Evolutionary conservation across 1,140 invertebrate genomes (phyloP).

Genomic region (Lasioglossum albipes): DNA sequence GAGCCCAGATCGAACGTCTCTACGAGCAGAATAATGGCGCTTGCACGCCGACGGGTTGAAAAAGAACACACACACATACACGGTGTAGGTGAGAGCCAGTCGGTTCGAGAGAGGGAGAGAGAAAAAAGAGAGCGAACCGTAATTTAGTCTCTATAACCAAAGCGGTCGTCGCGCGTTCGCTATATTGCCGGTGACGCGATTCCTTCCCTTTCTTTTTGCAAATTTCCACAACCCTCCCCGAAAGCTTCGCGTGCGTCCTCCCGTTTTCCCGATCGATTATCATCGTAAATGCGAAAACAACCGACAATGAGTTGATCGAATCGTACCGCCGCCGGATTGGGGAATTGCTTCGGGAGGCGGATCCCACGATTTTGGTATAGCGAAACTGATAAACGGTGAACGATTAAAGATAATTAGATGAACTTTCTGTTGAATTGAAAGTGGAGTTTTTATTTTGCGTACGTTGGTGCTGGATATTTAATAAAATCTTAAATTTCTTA

Average conservation of each 20-base stretch:
- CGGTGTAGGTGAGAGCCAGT: slow-evolving; percentile 6
- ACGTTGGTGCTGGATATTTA: no score
- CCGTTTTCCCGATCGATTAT: neutral
- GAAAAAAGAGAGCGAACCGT: slow-evolving; percentile 32
- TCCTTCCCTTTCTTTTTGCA: slow-evolving; percentile 44
- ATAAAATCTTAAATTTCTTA: no score
- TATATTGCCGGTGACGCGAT: slow-evolving; percentile 49
- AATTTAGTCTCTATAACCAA: slow-evolving; percentile 63
- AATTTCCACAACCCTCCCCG: slow-evolving; percentile 26
- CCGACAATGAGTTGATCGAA: neutral
- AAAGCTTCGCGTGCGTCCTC: slow-evolving; percentile 22
- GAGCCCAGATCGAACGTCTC: slow-evolving; percentile 64
- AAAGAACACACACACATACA: slow-evolving; percentile 1
- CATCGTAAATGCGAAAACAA: neutral
- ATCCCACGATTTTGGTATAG: neutral
- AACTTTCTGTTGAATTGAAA: no score
- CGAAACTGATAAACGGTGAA: neutral
- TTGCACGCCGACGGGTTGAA: slow-evolving; percentile 48
- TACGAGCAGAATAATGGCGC: slow-evolving; percentile 62
- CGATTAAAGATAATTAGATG: no score
- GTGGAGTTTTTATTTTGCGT: no score
- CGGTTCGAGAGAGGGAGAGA: no score
- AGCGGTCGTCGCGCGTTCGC: slow-evolving; percentile 52
- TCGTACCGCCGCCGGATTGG: neutral
- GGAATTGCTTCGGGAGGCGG: neutral